These are phyloP conservation scores for Mactra quadrangularis DNA, from an alignment of 1,140 invertebrate genomes.

Conservation along the genomic window DNA sequence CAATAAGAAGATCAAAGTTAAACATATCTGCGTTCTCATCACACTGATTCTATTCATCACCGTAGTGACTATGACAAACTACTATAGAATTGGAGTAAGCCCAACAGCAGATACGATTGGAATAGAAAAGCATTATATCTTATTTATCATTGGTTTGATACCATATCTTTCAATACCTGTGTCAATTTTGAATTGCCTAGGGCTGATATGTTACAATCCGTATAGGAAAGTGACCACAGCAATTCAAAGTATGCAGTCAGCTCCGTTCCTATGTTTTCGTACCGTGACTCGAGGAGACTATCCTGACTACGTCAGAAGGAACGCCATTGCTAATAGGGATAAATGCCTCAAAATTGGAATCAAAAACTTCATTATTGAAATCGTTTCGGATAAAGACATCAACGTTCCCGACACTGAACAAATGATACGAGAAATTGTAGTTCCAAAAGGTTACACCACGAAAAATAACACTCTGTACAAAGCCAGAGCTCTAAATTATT, in stretches of 20 bases:
- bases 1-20: no score
- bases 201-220: slow-evolving; percentile 92
- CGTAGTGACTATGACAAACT: not conserved
- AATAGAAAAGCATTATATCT: not conserved
- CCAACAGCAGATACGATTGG: not conserved
- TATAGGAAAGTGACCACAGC: slow-evolving; percentile 93
- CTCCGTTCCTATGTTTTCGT: slow-evolving; percentile 97
- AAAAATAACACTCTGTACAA: slow-evolving; percentile 97
- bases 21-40: not conserved
- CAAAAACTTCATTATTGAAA: slow-evolving; percentile 98
- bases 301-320: slow-evolving; percentile 93
- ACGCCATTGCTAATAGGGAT: slow-evolving; percentile 94
- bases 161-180: slow-evolving; percentile 55
- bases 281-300: slow-evolving; percentile 97
- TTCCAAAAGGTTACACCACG: slow-evolving; percentile 93
- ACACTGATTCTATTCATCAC: not conserved
- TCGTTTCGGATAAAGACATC: slow-evolving; percentile 96
- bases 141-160: slow-evolving; percentile 11
- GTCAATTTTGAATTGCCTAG: slow-evolving; percentile 84
- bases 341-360: slow-evolving; percentile 94
- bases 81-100: not conserved
- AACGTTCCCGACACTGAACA: slow-evolving; percentile 88
- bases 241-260: slow-evolving; percentile 93
- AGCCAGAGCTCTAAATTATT: slow-evolving; percentile 97
- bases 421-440: slow-evolving; percentile 92